These are phyloP conservation scores for Amblyjoppa proteus DNA, from an alignment of 2,888 invertebrate species.

Conservation along the genomic window DNA sequence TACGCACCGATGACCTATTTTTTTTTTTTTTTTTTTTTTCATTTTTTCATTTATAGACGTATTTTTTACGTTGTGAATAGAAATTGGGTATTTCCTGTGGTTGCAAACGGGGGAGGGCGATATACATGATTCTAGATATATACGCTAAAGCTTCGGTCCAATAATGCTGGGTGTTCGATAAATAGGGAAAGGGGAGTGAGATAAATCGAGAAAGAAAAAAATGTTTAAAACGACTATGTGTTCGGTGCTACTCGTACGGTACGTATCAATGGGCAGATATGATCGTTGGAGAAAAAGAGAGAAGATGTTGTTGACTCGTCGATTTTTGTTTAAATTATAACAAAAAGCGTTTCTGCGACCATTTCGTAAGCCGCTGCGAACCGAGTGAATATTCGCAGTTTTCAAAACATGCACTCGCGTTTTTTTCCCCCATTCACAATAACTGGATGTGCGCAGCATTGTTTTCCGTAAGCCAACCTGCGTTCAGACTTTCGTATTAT, in stretches of 20 bases:
- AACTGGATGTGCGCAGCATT: conserved; percentile 6
- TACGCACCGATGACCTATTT: not conserved
- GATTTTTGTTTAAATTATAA: conserved; percentile 34
- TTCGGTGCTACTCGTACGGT: conserved; percentile 32
- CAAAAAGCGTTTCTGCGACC: conserved; percentile 1
- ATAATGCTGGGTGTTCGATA: conserved; percentile 61
- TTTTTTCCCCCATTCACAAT: conserved; percentile 1
- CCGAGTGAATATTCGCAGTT: conserved; percentile 20
- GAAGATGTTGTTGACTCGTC: conserved; percentile 18
- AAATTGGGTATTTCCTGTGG: not conserved
- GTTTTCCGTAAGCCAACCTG: conserved; percentile 13
- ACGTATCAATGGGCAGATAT: conserved; percentile 58
- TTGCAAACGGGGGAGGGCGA: not conserved
- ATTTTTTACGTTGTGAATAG: conserved; percentile 28
- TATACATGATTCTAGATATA: conserved; percentile 12
- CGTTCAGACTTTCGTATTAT: conserved; percentile 6
- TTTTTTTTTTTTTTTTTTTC: conserved; percentile 6
- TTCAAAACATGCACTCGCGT: not conserved
- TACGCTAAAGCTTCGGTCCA: conserved; percentile 46
- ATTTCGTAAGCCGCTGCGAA: conserved; percentile 15
- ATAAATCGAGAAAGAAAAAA: conserved; percentile 6
- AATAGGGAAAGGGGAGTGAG: conserved; percentile 36
- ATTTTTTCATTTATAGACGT: not conserved
- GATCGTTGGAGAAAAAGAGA: conserved; percentile 43
- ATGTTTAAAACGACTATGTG: conserved; percentile 1